Evolutionary conservation across 1,140 invertebrate species (phyloP).

Genomic region (Tetramorium parvispinum): DNA sequence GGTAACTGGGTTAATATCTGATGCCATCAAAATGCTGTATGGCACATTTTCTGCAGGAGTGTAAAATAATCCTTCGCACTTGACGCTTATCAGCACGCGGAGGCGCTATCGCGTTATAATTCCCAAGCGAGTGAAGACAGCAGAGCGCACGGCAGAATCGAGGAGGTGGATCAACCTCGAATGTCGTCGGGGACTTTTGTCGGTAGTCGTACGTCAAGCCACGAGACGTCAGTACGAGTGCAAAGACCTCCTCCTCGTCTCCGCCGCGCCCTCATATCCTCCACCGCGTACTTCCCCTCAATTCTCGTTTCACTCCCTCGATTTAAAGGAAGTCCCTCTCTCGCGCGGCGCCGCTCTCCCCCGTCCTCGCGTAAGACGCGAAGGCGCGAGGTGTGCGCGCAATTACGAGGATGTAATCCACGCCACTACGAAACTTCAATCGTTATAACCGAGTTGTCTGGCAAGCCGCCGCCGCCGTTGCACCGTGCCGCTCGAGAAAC

Average conservation of each 20-base stretch:
- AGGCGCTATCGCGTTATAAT: conserved; percentile 53
- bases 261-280: background rate
- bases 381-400: conserved; percentile 55
- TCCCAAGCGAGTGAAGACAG: background rate
- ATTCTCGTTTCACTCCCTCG: conserved; percentile 48
- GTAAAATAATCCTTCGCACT: conserved; percentile 32
- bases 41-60: background rate
- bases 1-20: background rate
- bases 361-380: conserved; percentile 23
- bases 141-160: background rate
- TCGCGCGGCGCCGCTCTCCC: background rate
- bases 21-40: background rate
- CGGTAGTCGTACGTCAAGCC: conserved; percentile 41
- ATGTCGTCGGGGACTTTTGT: conserved; percentile 47
- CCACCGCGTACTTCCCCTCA: background rate
- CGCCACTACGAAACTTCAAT: conserved; percentile 77
- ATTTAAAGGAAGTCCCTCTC: conserved; percentile 50
- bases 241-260: conserved; percentile 42
- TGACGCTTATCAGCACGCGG: conserved; percentile 45
- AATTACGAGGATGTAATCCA: conserved; percentile 74
- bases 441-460: conserved; percentile 79
- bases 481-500: conserved; percentile 68
- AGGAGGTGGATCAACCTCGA: conserved; percentile 24
- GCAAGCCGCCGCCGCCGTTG: conserved; percentile 46
- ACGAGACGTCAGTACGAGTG: conserved; percentile 13